Conservation (phyloP, 2,888 invertebrate species). For the Apeira syringaria region DNA sequence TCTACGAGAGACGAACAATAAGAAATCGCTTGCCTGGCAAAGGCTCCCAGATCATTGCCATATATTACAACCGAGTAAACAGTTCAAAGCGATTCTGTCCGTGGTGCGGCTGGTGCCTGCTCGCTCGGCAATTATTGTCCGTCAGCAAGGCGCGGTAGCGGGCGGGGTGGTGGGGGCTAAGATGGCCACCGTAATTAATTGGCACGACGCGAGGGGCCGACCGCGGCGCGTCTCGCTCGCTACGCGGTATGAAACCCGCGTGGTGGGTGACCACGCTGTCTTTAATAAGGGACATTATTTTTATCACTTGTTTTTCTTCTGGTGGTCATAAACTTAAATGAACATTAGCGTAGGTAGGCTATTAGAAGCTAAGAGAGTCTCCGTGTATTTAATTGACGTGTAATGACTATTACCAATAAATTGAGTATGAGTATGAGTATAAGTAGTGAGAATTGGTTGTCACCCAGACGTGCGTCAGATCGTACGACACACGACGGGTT, state of each 20-base stretch:
- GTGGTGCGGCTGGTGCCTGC: conserved; percentile 13
- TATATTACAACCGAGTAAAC: conserved; percentile 6
- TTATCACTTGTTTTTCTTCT: too few relatives aligned
- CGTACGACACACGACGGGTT: too few relatives aligned
- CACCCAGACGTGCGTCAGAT: too few relatives aligned
- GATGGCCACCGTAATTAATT: conserved; percentile 84
- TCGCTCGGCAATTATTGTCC: conserved; percentile 79
- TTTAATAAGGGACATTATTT: background rate
- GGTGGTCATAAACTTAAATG: too few relatives aligned
- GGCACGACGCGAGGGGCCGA: conserved; percentile 82
- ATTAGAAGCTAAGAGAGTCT: too few relatives aligned
- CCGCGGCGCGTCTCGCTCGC: conserved; percentile 74
- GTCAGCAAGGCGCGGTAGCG: conserved; percentile 57
- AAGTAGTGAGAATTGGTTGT: too few relatives aligned
- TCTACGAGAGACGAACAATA: too few relatives aligned
- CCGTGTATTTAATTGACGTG: too few relatives aligned
- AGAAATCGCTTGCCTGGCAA: too few relatives aligned
- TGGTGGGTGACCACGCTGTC: conserved; percentile 34
- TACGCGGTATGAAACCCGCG: conserved; percentile 77
- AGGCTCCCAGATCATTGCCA: conserved; percentile 3
- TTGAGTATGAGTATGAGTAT: too few relatives aligned
- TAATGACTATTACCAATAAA: too few relatives aligned
- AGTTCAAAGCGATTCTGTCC: conserved; percentile 13
- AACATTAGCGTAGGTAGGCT: too few relatives aligned
- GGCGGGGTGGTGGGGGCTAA: conserved; percentile 54